A percentile compares a stretch with the other conserved stretches of the same genome.
Conservation (phyloP, 2,888 invertebrate genomes). For the Rhingia campestris region DNA sequence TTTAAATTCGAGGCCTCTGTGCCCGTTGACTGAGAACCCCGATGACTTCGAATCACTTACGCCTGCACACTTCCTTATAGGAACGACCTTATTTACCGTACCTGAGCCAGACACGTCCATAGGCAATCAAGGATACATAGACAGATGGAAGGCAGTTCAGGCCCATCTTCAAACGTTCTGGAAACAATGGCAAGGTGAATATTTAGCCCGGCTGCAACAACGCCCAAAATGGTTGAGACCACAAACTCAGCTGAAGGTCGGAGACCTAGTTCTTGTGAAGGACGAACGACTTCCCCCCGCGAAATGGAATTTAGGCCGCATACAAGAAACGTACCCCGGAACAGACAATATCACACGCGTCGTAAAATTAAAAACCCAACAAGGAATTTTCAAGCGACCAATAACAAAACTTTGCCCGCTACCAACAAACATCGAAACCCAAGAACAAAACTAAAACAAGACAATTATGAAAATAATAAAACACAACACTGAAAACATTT, state of each 20-base stretch:
- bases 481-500: neutral
- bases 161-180: neutral
- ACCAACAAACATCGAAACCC: constrained; percentile 1
- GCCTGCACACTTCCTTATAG: constrained; percentile 7
- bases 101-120: constrained; percentile 6
- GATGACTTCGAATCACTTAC: neutral
- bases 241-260: neutral
- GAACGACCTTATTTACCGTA: neutral
- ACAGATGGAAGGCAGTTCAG: constrained; percentile 16
- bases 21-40: neutral
- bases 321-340: neutral
- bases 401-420: constrained; percentile 18
- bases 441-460: neutral
- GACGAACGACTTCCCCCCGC: constrained; percentile 10
- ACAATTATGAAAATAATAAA: neutral
- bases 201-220: constrained; percentile 13
- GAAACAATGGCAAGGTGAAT: constrained; percentile 19
- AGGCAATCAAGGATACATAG: constrained; percentile 13
- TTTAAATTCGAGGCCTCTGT: neutral
- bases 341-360: too few species aligned
- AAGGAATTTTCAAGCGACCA: constrained; percentile 4
- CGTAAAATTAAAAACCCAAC: constrained; percentile 6
- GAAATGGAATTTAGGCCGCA: neutral
- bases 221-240: constrained; percentile 14
- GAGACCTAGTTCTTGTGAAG: neutral